Percentiles rank a stretch among this genome's conserved stretches.
Evolutionary conservation across 2,797 vertebrate genomes (phyloP).

Genomic region (Coendou prehensilis): DNA sequence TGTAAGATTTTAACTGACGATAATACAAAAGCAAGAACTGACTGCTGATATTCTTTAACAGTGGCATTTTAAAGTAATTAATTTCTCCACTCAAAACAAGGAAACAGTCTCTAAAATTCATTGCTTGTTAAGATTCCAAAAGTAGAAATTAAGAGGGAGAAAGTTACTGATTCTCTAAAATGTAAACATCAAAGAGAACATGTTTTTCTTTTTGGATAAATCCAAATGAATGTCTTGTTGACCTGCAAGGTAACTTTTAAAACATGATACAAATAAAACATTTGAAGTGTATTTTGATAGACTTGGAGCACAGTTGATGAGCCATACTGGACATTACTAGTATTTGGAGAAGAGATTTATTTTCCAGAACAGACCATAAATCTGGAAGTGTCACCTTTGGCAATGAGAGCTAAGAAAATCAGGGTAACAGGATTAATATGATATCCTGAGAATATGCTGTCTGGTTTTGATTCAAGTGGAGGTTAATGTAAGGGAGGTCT

Average conservation of each 20-base stretch:
- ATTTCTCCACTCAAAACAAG: constrained; percentile 71
- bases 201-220: constrained; percentile 60
- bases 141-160: constrained; percentile 74
- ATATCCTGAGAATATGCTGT: background rate
- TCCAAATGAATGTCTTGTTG: constrained; percentile 58
- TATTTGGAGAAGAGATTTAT: background rate
- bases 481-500: background rate
- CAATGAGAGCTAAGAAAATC: background rate
- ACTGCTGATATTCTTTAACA: constrained; percentile 52
- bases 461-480: background rate
- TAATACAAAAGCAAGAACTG: constrained; percentile 48
- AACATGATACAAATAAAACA: background rate
- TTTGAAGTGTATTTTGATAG: background rate
- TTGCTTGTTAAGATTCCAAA: constrained; percentile 73
- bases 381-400: background rate
- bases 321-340: background rate
- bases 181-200: constrained; percentile 52
- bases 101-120: constrained; percentile 63
- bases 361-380: background rate
- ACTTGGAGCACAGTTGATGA: background rate
- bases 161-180: constrained; percentile 72
- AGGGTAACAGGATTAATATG: background rate
- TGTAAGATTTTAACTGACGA: constrained; percentile 12
- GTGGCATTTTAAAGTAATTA: constrained; percentile 77
- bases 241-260: constrained; percentile 54